phyloP scores from a whole-genome alignment of 2,113 vertebrate species.

The Orycteropus afer region DNA sequence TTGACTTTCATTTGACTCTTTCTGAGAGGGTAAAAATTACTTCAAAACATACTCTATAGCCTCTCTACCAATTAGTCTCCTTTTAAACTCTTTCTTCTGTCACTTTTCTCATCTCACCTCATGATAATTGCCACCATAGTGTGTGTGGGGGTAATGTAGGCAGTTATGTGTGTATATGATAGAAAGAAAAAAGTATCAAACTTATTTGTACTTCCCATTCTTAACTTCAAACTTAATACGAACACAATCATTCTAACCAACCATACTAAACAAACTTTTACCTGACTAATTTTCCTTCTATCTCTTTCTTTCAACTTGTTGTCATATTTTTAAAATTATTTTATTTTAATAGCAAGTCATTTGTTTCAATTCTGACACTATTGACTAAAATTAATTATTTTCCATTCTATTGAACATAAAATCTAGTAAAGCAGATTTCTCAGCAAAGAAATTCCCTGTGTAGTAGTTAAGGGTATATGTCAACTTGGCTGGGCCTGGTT shows the following conservation, averaged over 20 bases:
- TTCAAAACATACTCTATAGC: not conserved
- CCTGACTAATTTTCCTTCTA: not conserved
- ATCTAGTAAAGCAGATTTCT: not conserved
- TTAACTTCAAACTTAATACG: not conserved
- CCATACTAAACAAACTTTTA: not conserved
- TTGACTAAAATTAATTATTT: not conserved
- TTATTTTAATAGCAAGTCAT: not conserved
- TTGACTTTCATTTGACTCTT: constrained; percentile 32
- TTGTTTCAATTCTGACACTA: not conserved
- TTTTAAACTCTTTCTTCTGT: constrained; percentile 15
- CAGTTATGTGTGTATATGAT: not conserved
- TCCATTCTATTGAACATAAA: not conserved
- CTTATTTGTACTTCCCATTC: not conserved
- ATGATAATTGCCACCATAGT: not conserved
- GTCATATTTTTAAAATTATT: not conserved
- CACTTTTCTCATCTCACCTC: constrained; percentile 20
- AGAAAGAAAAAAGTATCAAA: not conserved
- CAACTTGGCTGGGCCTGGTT: too few relatives aligned
- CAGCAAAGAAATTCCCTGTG: not conserved
- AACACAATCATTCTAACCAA: not conserved
- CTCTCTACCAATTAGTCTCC: not conserved
- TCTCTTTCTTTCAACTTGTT: not conserved
- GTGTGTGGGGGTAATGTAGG: not conserved
- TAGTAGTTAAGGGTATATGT: too few relatives aligned
- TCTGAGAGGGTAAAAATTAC: not conserved